Evolutionary conservation across 2,888 invertebrate genomes (phyloP), one percentile per base, ranked within the genome.

Genomic region (Eupithecia exiguata): DNA sequence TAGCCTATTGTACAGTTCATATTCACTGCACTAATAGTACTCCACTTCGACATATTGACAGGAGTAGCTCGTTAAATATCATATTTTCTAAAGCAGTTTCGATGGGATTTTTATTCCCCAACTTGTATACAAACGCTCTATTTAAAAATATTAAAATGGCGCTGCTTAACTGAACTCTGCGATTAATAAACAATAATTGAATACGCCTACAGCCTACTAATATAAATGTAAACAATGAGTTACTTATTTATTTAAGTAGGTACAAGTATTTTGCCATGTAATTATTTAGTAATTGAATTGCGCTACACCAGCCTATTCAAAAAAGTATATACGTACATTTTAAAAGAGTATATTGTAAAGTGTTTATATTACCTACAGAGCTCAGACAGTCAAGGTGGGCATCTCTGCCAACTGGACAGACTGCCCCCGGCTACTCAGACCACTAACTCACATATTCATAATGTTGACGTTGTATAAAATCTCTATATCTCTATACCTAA

Each of bases 11-110:
- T 40, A 38, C 66, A 40, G 40, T 21, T 21, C 65, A 21, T 38
- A 65, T 65, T 69, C 40, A 61, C 58, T 71, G 53, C 71, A 71
- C 66, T 71, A 66, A 67, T 71, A 61, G 40, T 69, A 71, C 77
- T 68, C 12, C 36, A 30, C n/a, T n/a, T 18, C 36, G 30, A n/a
- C 65, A 40, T 65, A 43, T n/a, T 5, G 38, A 65, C 46, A 12
- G 40, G 49, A 62, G 49, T 46, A 65, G 49, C 36, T 66, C 36
- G 46, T 49, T 18, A 30, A 65, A 70, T 30, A 14, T 14, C 12
- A 10, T 18, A 36, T 16, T 61, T 61, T 30, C 25, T 35, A 35
- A 9, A 35, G 35, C 25, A 16, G 14, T 61, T 18, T 49, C 18
- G n/a, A n/a, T 46, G 7, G 7, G 18, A n/a, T 7, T 7, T 21